Evolutionary conservation across 30 jellyfish, hydroid and myxozoan species (phyloP), one percentile per base, ranked within the genome.

Genomic region (Chrysaora quinquecirrha): DNA sequence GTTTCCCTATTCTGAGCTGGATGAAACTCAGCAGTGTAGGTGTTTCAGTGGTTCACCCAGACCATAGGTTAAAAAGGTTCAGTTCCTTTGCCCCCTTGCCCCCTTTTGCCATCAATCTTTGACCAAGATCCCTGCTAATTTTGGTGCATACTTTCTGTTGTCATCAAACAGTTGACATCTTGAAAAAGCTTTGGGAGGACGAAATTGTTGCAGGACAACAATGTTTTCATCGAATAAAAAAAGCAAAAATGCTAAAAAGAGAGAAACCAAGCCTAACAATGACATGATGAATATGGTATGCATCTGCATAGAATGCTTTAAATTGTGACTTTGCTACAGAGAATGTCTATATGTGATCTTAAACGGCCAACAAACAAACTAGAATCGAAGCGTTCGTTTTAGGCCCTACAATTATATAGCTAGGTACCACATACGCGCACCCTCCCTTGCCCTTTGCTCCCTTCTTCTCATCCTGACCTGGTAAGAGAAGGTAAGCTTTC

Each of bases 211-310:
- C 58, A 6, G 58, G 16, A 43, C 16, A 6, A 9, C 16, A 18
- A 82, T 82, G 93, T 82, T 82, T 71, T 61, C 80, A 52, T 64
- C 76, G 19, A 72, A 75, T 34, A 82, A 82, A 29, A 82, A 82
- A 72, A 75, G 86, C 0, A 82, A 82, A 58, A 75, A 71, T 28
- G 16, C 86, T 1, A 58, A 50, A 47, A 71, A 81, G 78, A 70
- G 66, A 61, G 81, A 73, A 24, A 54, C 58, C 30, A 72, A 30
- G 67, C 48, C 71, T 20, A 25, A 33, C 23, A 65, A 82, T 54
- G 86, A 71, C 56, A 75, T 72, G 20, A 82, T 82, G 93, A 72
- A 80, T 3, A 71, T 82, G 93, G 86, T 82, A 56, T 4, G 74
- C 33, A 4, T 1, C 23, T 14, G 3, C 30, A 22, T 16, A n/a